Percentiles rank a stretch among this genome's conserved stretches.
phyloP scores from a whole-genome alignment of 2,113 vertebrate genomes.

The Tringa solitaria region DNA sequence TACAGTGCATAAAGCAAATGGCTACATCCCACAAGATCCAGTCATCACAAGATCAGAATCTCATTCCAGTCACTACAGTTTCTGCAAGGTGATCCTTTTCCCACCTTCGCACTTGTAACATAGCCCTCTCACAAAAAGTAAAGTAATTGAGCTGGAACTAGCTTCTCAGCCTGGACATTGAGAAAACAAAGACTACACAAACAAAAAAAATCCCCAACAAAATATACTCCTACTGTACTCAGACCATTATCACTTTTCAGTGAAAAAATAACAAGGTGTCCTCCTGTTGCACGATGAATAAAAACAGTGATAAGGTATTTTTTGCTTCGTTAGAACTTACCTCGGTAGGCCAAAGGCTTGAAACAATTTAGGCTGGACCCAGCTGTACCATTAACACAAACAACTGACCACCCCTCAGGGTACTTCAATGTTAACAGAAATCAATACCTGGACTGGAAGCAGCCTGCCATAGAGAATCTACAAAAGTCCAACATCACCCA shows the following conservation, averaged over 20 bases:
- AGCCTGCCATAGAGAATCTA: background rate
- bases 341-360: background rate
- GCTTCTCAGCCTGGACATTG: background rate
- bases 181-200: background rate
- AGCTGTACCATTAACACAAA: slow-evolving; percentile 19
- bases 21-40: background rate
- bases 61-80: background rate
- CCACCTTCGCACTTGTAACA: background rate
- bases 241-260: background rate
- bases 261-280: background rate
- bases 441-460: slow-evolving; percentile 14
- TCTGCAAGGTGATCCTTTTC: background rate
- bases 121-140: background rate
- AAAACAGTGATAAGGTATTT: background rate
- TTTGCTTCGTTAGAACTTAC: background rate
- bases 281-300: background rate
- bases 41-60: background rate
- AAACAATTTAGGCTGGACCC: slow-evolving; percentile 12
- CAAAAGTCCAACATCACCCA: background rate
- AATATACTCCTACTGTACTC: background rate
- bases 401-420: slow-evolving; percentile 3
- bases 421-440: background rate
- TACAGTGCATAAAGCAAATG: background rate
- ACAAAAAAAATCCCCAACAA: background rate
- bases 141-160: background rate